Evolutionary conservation across 2,888 invertebrate genomes (phyloP), one percentile per base, ranked within the genome.

Genomic region (Pecten maximus): DNA sequence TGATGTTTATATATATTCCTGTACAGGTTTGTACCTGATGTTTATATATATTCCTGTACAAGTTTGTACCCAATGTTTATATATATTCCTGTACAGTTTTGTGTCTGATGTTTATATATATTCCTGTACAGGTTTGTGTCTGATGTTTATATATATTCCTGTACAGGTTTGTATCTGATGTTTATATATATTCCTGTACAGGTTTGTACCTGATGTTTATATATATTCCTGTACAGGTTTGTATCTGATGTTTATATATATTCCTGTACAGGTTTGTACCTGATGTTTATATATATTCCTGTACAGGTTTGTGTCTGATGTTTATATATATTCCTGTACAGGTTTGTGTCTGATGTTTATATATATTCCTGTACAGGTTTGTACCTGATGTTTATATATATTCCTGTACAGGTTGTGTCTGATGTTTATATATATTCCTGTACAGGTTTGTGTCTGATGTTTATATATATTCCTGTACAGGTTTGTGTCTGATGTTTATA

Each of bases 291-390:
- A n/a, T 28, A 10, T 35, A n/a, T 87, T 88, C 48, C 8, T 54
- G 87, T 89, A 2, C 90, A 94, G 94, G 94, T 54, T 19, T 92
- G 40, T 94, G 93, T 44, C 88, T 95, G 44, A 89, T n/a, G n/a
- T n/a, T n/a, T n/a, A n/a, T n/a, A n/a, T 28, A 10, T 35, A n/a
- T 87, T 88, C 48, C 8, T 54, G 87, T 89, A 2, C 90, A 94
- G 94, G 94, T 54, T 19, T 92, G 40, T 94, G 93, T 44, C 88
- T 95, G 44, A 89, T n/a, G n/a, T n/a, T n/a, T n/a, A n/a, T n/a
- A n/a, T 28, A 10, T 35, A n/a, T 87, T 88, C 48, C 8, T 54
- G 87, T 89, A 2, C 90, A 94, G 94, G 94, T 54, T 19, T 92
- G 40, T 94, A 93, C 40, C 88, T 95, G 44, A 89, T n/a, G n/a